Evolutionary conservation across 1,140 invertebrate species (phyloP), one percentile per base, ranked within the genome.

Genomic region (Physella acuta): DNA sequence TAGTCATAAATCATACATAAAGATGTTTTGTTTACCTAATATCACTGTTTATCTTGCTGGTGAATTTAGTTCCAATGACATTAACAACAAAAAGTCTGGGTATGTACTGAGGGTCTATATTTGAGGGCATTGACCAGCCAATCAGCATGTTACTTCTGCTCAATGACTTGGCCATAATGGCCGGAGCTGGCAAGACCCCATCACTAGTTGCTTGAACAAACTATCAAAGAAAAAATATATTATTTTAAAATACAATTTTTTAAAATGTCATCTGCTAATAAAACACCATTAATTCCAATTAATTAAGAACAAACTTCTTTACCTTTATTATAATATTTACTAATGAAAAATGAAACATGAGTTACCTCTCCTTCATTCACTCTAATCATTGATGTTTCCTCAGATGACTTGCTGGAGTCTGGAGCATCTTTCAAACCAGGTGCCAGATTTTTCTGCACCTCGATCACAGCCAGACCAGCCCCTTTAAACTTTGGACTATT

Each of bases 11-110:
- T n/a, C n/a, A n/a, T n/a, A n/a, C n/a, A n/a, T n/a, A n/a, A n/a
- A n/a, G n/a, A n/a, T n/a, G n/a, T n/a, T n/a, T n/a, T n/a, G n/a
- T 39, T 68, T 55, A 84, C 84, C 84, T 85, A 51, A 83, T 79
- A 65, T 85, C 79, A 70, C 82, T 84, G 69, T 82, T 83, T 37
- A 82, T 75, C 1, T 77, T 75, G 31, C 75, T 77, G 34, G 73
- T 66, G 64, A 85, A 84, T 31, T 80, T 77, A 26, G 72, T 72
- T n/a, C 84, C 84, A 33, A 84, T 77, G 8, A 84, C 77, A 58
- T 82, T 83, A n/a, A 85, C 79, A 3, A 80, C 80, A 75, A 75
- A 83, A 17, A 80, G 62, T 16, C 77, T 71, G 24, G 82, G 70
- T 36, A 75, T 76, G 62, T 83, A 84, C 24, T 78, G 65, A 3